Evolutionary conservation across 2,888 invertebrate species (phyloP).

Genomic region (Idaea aversata): DNA sequence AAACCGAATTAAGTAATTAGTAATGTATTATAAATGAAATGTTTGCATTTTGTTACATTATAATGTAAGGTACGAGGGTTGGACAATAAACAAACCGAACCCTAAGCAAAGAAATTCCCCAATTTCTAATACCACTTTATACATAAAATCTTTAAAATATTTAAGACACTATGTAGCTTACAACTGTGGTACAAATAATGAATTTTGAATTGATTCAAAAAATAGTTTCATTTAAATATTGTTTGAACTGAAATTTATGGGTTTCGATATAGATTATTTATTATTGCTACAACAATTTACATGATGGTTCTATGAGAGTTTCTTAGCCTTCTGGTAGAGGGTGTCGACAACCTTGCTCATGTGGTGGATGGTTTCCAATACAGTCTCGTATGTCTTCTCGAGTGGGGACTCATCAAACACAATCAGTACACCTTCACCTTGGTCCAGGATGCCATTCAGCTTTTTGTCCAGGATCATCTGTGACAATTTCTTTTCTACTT

Average conservation of each 20-base stretch:
- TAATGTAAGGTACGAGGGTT: conserved; percentile 25
- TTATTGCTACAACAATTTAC: conserved; percentile 74
- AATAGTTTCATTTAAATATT: conserved; percentile 63
- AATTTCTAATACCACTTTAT: conserved; percentile 34
- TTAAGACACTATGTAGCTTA: conserved; percentile 47
- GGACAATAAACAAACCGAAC: conserved; percentile 20
- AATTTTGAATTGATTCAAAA: conserved; percentile 66
- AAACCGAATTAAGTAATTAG: conserved; percentile 50
- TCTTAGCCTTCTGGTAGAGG: conserved; percentile 99
- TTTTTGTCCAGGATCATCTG: conserved; percentile 99
- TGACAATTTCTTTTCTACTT: conserved; percentile 99
- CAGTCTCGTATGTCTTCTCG: conserved; percentile 98
- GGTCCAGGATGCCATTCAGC: conserved; percentile 97
- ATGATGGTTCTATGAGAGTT: conserved; percentile 87
- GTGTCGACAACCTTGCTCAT: conserved; percentile 99
- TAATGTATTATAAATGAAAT: conserved; percentile 54
- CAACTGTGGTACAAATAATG: conserved; percentile 52
- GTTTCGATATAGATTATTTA: conserved; percentile 71
- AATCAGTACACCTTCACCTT: conserved; percentile 98
- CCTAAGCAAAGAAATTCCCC: conserved; percentile 46
- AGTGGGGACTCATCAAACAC: conserved; percentile 97
- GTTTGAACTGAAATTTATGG: conserved; percentile 67
- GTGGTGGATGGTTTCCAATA: conserved; percentile 97
- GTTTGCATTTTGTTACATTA: conserved; percentile 44
- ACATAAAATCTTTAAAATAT: conserved; percentile 39